Conservation (phyloP, 2,797 vertebrate genomes). For the Triplophysa yarkandensis region DNA sequence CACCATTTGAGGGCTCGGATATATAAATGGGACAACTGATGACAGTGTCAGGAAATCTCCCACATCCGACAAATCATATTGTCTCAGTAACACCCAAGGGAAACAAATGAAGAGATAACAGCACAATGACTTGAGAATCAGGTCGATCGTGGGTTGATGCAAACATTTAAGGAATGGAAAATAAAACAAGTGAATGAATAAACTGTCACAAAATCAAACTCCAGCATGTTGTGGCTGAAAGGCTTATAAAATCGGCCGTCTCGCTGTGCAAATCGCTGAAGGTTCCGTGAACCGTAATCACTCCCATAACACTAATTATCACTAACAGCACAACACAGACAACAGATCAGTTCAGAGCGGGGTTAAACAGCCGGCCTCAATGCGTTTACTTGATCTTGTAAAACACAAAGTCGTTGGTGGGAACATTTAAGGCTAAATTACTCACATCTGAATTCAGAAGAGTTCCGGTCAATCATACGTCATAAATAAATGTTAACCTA, state of each 20-base stretch:
- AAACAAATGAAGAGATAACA: conserved; percentile 18
- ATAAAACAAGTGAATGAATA: neutral
- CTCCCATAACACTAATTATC: neutral
- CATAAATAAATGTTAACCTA: neutral
- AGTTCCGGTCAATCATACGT: neutral
- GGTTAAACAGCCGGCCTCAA: neutral
- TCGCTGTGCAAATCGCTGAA: neutral
- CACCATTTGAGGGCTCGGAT: conserved; percentile 7
- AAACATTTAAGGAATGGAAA: neutral
- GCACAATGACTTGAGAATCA: conserved; percentile 9
- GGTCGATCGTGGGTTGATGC: conserved; percentile 5
- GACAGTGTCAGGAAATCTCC: conserved; percentile 40
- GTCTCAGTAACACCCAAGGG: conserved; percentile 24
- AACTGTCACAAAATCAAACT: conserved; percentile 6
- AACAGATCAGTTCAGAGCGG: neutral
- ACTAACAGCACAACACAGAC: neutral
- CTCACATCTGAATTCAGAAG: neutral
- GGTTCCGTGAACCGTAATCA: neutral
- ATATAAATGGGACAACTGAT: conserved; percentile 41
- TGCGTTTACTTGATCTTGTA: neutral
- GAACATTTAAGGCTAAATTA: neutral
- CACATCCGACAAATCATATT: conserved; percentile 40
- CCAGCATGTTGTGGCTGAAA: neutral
- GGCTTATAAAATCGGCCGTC: neutral
- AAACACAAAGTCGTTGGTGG: neutral